A percentile compares a stretch with the other conserved stretches of the same genome.
Conservation (phyloP, 2,888 invertebrate species). For the Chirona hameri region DNA sequence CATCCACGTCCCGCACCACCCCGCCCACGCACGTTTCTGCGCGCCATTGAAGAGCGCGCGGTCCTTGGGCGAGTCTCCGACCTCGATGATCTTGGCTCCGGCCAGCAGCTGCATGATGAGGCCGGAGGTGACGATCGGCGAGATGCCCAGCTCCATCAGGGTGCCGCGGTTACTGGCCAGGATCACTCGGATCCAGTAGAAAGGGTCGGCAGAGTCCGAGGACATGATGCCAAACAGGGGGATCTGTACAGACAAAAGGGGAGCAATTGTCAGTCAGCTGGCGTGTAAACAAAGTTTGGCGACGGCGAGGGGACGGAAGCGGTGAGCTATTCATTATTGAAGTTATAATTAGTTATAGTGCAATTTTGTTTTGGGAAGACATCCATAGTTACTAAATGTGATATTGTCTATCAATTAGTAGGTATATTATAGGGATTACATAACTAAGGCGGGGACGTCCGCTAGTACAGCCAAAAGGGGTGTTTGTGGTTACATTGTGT, state of each 20-base stretch:
- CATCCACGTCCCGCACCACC: too few relatives aligned
- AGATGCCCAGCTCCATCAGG: conserved; percentile 98
- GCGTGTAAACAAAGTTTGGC: too few relatives aligned
- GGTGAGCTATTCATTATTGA: too few relatives aligned
- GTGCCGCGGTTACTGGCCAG: conserved; percentile 99
- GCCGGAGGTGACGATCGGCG: conserved; percentile 98
- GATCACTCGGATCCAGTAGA: conserved; percentile 99
- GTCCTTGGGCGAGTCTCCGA: conserved; percentile 97
- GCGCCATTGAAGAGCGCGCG: conserved; percentile 98
- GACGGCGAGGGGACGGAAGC: too few relatives aligned
- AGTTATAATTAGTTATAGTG: too few relatives aligned
- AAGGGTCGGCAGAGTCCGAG: conserved; percentile 99
- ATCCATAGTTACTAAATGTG: too few relatives aligned
- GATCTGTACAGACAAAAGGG: conserved; percentile 59
- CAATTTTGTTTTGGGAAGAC: too few relatives aligned
- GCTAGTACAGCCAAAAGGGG: not conserved
- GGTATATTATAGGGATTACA: too few relatives aligned
- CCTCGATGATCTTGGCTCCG: conserved; percentile 99
- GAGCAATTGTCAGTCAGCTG: too few relatives aligned
- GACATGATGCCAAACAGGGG: conserved; percentile 99
- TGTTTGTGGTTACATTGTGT: not conserved
- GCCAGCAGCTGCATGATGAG: conserved; percentile 98
- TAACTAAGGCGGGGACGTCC: too few relatives aligned
- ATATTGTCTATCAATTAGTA: too few relatives aligned
- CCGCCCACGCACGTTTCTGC: conserved; percentile 76